Evolutionary conservation across 2,113 vertebrate genomes (phyloP), one percentile per base, ranked within the genome.

Genomic region (Phodopus roborovskii): DNA sequence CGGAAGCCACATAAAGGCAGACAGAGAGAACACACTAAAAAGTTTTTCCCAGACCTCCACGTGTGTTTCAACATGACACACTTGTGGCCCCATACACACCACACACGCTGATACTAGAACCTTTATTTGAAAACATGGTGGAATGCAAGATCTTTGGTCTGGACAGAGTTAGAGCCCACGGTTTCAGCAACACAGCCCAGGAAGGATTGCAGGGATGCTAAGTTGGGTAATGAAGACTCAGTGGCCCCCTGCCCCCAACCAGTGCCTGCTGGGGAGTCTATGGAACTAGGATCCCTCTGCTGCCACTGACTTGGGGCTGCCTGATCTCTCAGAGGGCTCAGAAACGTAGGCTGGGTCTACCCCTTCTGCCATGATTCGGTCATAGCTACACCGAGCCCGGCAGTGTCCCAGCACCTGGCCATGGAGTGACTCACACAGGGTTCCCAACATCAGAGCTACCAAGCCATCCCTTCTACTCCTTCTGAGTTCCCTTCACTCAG

Each of bases 181-280:
- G 1, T 58, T 93, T 90, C 1, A 26, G 9, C 62, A 28, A 36
- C 26, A 12, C 26, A 5, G 90, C 68, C 8, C 7, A 48, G 48
- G 1, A 33, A 53, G 45, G 53, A 0, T 1, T 9, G 12, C 9
- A 7, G 5, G 26, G 36, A 48, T 10, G 1, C 33, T 0, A 12
- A 36, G 39, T 26, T 28, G 15, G 39, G 28, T 0, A 33, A 39
- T 0, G 0, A 50, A 62, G 62, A 84, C 50, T 7, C 3, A 5
- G 56, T 15, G 4, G 0, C 24, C 74, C 16, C 13, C 36, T 71
- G 0, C 24, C 74, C 16, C 13, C 36, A 77, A 58, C 56, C 12
- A 6, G 70, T 0, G 88, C 0, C 0, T 12, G 2, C 6, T 1
- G 36, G 50, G 12, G 19, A 30, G 3, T 0, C 1, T 16, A 17